Conservation (phyloP, 2,888 invertebrate species). For the Xestia ashworthii region DNA sequence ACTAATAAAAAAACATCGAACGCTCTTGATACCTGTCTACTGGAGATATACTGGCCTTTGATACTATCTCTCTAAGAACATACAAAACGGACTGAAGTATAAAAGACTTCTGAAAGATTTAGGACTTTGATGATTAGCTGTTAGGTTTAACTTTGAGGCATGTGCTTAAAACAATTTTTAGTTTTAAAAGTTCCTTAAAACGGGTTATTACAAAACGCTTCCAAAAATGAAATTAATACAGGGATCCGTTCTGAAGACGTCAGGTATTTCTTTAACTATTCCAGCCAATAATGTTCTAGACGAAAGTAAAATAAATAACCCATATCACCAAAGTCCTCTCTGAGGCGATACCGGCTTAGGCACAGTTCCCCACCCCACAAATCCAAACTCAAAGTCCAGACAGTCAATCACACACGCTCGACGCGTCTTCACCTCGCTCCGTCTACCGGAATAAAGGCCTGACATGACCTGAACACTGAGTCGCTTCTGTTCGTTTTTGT, state of each 20-base stretch:
- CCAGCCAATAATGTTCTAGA: neutral
- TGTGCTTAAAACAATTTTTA: accelerated
- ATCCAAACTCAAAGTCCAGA: conserved; percentile 57
- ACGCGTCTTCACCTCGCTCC: conserved; percentile 76
- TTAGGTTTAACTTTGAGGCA: neutral
- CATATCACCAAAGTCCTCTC: conserved; percentile 39
- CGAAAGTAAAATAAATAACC: neutral
- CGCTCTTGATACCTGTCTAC: neutral
- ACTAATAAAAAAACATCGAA: neutral
- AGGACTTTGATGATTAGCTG: neutral
- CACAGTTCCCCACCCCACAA: conserved; percentile 1
- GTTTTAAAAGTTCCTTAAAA: neutral
- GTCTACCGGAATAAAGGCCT: conserved; percentile 84
- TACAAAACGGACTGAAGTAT: neutral
- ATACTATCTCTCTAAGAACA: neutral
- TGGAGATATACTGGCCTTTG: too few relatives aligned
- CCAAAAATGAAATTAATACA: too few relatives aligned
- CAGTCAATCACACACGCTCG: conserved; percentile 79
- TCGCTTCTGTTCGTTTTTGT: conserved; percentile 71
- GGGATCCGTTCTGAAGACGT: neutral
- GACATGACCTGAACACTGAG: conserved; percentile 78
- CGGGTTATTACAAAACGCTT: neutral
- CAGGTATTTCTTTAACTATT: neutral
- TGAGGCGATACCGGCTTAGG: conserved; percentile 44
- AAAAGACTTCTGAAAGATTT: neutral